These are phyloP conservation scores for Hoplostethus atlanticus DNA, from an alignment of 2,797 vertebrate species.

Conservation along the genomic window DNA sequence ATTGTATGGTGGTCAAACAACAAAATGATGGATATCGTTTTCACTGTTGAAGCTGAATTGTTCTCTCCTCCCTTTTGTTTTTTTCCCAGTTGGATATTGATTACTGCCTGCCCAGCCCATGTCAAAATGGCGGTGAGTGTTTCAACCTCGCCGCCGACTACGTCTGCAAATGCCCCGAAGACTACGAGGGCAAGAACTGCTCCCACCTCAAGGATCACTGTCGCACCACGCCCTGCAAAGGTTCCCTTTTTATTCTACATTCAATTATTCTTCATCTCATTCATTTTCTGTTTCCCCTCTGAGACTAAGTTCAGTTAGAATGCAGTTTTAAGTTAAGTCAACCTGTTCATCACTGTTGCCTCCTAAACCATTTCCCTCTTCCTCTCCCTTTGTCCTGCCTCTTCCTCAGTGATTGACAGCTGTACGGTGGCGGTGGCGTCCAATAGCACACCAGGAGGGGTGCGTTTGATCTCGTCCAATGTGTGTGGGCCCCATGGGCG, in stretches of 20 bases:
- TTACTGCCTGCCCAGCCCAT: slow-evolving; percentile 90
- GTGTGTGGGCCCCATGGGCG: slow-evolving; percentile 93
- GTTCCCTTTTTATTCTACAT: slow-evolving; percentile 62
- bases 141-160: slow-evolving; percentile 91
- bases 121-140: slow-evolving; percentile 91
- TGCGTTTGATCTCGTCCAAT: slow-evolving; percentile 92
- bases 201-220: slow-evolving; percentile 94
- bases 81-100: slow-evolving; percentile 89
- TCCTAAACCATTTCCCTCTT: background rate
- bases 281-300: too few relatives aligned
- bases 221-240: slow-evolving; percentile 91
- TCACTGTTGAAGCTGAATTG: background rate
- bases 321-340: too few relatives aligned
- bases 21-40: slow-evolving; percentile 25
- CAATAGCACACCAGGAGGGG: slow-evolving; percentile 89
- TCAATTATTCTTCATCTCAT: too few relatives aligned
- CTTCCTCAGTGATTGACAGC: slow-evolving; percentile 92
- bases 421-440: slow-evolving; percentile 93
- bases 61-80: background rate
- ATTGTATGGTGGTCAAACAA: background rate
- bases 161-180: slow-evolving; percentile 92
- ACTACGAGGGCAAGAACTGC: slow-evolving; percentile 95
- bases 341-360: too few relatives aligned
- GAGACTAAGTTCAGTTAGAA: too few relatives aligned
- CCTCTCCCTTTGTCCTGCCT: background rate